phyloP scores from a whole-genome alignment of 2,113 vertebrate genomes.

The Oreochromis spilurus region DNA sequence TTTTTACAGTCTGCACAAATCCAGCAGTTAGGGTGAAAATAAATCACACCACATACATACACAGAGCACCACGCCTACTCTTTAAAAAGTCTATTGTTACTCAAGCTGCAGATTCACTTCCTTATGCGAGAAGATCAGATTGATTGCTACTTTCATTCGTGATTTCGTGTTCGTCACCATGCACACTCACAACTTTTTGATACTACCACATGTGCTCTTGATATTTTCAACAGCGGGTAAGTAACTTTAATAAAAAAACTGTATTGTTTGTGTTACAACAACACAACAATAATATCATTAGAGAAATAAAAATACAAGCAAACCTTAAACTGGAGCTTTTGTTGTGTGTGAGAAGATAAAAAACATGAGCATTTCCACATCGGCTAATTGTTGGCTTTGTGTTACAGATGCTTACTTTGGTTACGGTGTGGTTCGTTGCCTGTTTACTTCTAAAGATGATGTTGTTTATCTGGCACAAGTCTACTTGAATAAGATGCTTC shows the following conservation, averaged over 20 bases:
- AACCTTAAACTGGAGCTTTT: background rate
- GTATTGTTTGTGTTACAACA: background rate
- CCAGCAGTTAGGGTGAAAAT: background rate
- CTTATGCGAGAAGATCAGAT: background rate
- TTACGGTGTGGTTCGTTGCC: background rate
- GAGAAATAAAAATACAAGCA: background rate
- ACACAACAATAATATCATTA: background rate
- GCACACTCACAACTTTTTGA: background rate
- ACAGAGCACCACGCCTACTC: background rate
- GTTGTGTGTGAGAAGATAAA: background rate
- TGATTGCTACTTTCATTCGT: background rate
- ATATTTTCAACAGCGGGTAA: background rate
- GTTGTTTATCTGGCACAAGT: background rate
- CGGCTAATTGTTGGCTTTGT: background rate
- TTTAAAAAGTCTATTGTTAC: background rate
- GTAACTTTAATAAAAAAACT: background rate
- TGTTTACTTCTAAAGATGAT: background rate
- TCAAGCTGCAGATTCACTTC: constrained; percentile 1
- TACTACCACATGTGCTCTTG: background rate
- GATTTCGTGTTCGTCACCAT: background rate
- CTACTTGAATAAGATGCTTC: constrained; percentile 20
- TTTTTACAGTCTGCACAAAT: background rate
- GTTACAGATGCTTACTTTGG: constrained; percentile 14
- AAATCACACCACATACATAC: background rate
- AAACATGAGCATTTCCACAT: background rate